A percentile compares a stretch with the other conserved stretches of the same genome.
These are phyloP conservation scores for Aproaerema taeniolella DNA, from an alignment of 2,888 invertebrate species.

Conservation along the genomic window DNA sequence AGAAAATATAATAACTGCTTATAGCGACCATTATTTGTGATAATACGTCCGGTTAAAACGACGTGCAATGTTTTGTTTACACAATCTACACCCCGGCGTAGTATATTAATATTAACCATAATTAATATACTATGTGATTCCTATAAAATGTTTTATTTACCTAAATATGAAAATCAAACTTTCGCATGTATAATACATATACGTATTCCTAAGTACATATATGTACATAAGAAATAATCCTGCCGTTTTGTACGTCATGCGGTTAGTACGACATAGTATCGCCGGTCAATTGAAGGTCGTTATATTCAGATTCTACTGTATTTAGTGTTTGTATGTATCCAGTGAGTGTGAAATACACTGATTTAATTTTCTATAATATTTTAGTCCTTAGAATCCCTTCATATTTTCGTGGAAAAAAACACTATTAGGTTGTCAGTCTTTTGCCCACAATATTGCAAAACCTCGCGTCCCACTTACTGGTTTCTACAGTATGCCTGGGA, in stretches of 20 bases:
- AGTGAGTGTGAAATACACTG: no score
- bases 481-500: no score
- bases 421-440: no score
- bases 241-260: slow-evolving; percentile 15
- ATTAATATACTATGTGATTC: no score
- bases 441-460: no score
- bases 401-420: no score
- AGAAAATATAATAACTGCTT: slow-evolving; percentile 19
- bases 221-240: slow-evolving; percentile 7
- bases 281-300: slow-evolving; percentile 19
- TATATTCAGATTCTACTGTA: slow-evolving; percentile 19
- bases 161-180: neutral
- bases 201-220: neutral
- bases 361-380: no score
- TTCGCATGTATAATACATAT: neutral
- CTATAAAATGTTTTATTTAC: no score
- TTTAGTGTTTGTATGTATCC: no score
- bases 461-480: no score
- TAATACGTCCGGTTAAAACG: slow-evolving; percentile 19
- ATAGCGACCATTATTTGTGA: slow-evolving; percentile 15
- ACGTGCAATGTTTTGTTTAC: slow-evolving; percentile 12
- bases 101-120: no score
- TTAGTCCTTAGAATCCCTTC: no score
- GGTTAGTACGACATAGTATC: slow-evolving; percentile 20
- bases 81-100: slow-evolving; percentile 12